Evolutionary conservation across 2,888 invertebrate genomes (phyloP).

Genomic region (Stenichneumon culpator): DNA sequence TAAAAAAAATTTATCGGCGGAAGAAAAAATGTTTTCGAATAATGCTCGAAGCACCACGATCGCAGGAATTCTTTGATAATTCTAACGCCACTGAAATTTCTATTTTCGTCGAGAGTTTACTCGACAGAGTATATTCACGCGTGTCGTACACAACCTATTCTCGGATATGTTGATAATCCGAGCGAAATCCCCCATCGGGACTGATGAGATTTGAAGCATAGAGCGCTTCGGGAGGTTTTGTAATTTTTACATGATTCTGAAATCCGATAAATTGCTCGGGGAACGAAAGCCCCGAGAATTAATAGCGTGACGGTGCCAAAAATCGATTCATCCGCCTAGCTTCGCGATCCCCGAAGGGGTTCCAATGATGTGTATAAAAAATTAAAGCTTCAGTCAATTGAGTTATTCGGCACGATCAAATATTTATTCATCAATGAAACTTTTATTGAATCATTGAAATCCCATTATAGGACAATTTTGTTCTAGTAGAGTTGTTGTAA

Average conservation of each 20-base stretch:
- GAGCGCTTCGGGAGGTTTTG: background rate
- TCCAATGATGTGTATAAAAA: background rate
- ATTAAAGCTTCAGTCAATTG: background rate
- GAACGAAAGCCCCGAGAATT: background rate
- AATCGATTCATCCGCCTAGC: conserved; percentile 19
- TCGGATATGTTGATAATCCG: conserved; percentile 58
- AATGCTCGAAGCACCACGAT: background rate
- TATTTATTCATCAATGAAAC: background rate
- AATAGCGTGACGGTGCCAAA: background rate
- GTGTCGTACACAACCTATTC: conserved; percentile 45
- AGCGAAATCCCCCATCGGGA: conserved; percentile 18
- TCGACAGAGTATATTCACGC: conserved; percentile 43
- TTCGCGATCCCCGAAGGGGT: background rate
- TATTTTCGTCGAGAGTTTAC: conserved; percentile 63
- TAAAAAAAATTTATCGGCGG: background rate
- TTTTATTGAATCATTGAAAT: too few relatives aligned
- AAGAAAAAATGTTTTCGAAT: background rate
- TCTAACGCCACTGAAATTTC: conserved; percentile 52
- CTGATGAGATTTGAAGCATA: background rate
- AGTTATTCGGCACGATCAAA: background rate
- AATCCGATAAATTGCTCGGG: conserved; percentile 1
- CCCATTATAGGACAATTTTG: background rate
- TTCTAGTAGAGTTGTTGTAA: background rate
- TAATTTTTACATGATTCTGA: conserved; percentile 12
- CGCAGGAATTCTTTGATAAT: conserved; percentile 10